These are phyloP conservation scores for Onychorhynchus coronatus DNA, from an alignment of 2,113 vertebrate genomes.

Conservation along the genomic window DNA sequence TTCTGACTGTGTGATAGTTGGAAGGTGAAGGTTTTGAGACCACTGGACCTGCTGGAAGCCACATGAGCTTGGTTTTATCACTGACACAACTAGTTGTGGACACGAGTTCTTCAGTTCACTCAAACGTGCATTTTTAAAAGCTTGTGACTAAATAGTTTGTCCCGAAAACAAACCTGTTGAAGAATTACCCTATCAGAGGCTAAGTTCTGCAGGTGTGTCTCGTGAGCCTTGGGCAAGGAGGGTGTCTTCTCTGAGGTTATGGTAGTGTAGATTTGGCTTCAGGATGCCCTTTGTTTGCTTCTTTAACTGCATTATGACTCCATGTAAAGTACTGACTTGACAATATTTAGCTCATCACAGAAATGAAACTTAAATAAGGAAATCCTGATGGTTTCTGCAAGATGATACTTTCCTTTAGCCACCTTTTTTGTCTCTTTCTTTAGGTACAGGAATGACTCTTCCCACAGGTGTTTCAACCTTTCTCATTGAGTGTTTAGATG, in stretches of 20 bases:
- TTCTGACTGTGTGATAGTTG: background rate
- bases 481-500: constrained; percentile 67
- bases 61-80: background rate
- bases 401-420: background rate
- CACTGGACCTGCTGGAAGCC: background rate
- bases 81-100: background rate
- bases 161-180: background rate
- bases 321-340: background rate
- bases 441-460: constrained; percentile 67
- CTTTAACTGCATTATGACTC: background rate
- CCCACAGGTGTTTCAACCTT: constrained; percentile 73
- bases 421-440: background rate
- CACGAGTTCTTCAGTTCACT: background rate
- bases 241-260: background rate
- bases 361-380: background rate
- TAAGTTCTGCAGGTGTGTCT: background rate
- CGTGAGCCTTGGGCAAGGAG: background rate
- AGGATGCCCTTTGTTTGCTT: background rate
- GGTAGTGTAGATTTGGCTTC: background rate
- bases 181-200: background rate
- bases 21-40: background rate
- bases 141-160: background rate
- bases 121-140: background rate
- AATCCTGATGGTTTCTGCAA: background rate
- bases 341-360: background rate